Percentiles rank a stretch among this genome's conserved stretches.
phyloP scores from a whole-genome alignment of 2,113 vertebrate genomes.

The Carassius carassius region DNA sequence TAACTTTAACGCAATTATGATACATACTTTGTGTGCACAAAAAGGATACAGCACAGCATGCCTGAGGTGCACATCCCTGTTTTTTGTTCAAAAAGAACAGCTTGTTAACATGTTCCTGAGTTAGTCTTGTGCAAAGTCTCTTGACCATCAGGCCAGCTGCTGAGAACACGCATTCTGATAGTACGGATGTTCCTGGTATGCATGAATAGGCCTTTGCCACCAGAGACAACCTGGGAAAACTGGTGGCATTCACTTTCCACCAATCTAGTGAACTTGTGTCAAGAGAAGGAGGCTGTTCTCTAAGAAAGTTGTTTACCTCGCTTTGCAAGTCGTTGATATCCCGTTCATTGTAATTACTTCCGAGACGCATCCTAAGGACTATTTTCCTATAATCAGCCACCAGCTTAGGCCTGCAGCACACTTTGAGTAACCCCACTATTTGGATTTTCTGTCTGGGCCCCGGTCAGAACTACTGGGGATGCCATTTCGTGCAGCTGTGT shows the following conservation, averaged over 20 bases:
- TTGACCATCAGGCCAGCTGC: constrained; percentile 63
- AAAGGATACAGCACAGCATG: too few species aligned
- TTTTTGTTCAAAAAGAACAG: constrained; percentile 58
- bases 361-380: too few species aligned
- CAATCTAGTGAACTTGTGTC: background rate
- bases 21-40: too few species aligned
- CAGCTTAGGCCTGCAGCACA: too few species aligned
- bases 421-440: too few species aligned
- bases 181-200: constrained; percentile 31
- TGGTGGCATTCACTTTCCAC: background rate
- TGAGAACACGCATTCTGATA: constrained; percentile 54
- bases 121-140: constrained; percentile 63
- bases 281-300: background rate
- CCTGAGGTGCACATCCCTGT: background rate
- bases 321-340: background rate
- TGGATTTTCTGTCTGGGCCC: too few species aligned
- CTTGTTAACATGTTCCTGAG: constrained; percentile 62
- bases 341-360: too few species aligned
- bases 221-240: background rate
- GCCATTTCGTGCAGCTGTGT: too few species aligned
- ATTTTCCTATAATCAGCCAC: too few species aligned
- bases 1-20: too few species aligned
- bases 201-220: background rate
- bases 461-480: too few species aligned
- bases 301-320: background rate